Percentiles rank a stretch among this genome's conserved stretches.
Evolutionary conservation across 2,113 vertebrate genomes (phyloP).

Genomic region (Bubalus kerabau): DNA sequence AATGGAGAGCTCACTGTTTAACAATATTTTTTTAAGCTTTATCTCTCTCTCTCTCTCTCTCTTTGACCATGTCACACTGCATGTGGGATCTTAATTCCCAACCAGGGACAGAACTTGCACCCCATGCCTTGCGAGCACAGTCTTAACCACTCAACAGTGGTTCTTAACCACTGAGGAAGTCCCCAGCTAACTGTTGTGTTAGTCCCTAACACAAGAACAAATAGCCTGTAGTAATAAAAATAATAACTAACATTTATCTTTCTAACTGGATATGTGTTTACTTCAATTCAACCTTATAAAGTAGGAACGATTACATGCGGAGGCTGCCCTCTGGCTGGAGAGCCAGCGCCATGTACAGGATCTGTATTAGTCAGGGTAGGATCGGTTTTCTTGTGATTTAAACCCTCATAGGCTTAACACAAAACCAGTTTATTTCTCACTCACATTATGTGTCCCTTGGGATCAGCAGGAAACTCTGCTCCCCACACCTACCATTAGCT

Average conservation of each 20-base stretch:
- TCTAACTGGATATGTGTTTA: background rate
- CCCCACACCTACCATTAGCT: background rate
- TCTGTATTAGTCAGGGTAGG: background rate
- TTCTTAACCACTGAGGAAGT: background rate
- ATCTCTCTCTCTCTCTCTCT: accelerated
- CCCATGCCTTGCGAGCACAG: background rate
- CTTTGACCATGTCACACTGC: background rate
- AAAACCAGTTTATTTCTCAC: background rate
- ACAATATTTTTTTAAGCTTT: background rate
- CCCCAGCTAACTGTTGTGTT: background rate
- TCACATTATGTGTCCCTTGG: background rate
- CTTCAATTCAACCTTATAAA: background rate
- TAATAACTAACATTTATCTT: background rate
- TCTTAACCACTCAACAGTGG: background rate
- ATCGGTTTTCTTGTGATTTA: background rate
- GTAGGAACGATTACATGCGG: background rate
- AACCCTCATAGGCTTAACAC: background rate
- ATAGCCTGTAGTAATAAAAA: background rate
- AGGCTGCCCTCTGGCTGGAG: background rate
- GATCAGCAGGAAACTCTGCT: background rate
- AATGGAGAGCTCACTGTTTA: background rate
- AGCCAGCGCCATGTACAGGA: background rate
- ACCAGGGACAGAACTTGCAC: background rate
- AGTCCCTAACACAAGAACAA: background rate
- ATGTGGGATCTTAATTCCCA: background rate